Percentiles rank a stretch among this genome's conserved stretches.
Evolutionary conservation across 2,888 invertebrate genomes (phyloP).

Genomic region (Andrena minutula): DNA sequence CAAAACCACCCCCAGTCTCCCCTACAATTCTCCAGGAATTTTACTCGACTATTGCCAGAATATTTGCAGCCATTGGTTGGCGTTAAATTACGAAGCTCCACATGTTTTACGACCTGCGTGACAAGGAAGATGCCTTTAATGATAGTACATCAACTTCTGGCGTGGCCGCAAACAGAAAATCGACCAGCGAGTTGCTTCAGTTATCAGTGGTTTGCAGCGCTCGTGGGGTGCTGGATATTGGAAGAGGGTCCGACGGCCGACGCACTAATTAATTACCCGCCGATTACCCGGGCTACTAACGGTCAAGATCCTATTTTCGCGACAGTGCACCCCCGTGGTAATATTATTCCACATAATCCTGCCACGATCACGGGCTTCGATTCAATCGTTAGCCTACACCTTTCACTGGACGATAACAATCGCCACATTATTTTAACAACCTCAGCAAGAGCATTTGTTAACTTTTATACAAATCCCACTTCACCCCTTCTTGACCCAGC

Average conservation of each 20-base stretch:
- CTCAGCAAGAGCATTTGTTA: too few relatives aligned
- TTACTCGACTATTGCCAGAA: too few relatives aligned
- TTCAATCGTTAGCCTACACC: not conserved
- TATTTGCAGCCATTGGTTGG: too few relatives aligned
- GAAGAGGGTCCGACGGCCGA: constrained; percentile 65
- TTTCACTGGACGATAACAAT: too few relatives aligned
- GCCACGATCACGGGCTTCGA: constrained; percentile 24
- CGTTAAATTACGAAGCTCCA: not conserved
- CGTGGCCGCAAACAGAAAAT: constrained; percentile 45
- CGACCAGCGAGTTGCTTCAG: constrained; percentile 63
- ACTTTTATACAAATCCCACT: not conserved
- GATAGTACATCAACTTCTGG: constrained; percentile 37
- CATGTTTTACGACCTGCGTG: not conserved
- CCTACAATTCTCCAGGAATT: too few relatives aligned
- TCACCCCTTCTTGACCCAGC: not conserved
- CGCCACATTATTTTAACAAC: too few relatives aligned
- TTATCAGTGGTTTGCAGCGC: constrained; percentile 71
- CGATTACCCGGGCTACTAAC: constrained; percentile 65
- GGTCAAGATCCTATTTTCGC: constrained; percentile 68
- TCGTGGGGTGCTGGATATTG: constrained; percentile 62
- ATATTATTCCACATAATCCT: constrained; percentile 56
- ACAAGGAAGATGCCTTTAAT: not conserved
- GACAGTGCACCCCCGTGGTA: constrained; percentile 40
- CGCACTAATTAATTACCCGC: constrained; percentile 72
- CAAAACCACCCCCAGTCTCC: too few relatives aligned